Conservation (phyloP, 2,797 vertebrate species). For the Australoheros facetus region DNA sequence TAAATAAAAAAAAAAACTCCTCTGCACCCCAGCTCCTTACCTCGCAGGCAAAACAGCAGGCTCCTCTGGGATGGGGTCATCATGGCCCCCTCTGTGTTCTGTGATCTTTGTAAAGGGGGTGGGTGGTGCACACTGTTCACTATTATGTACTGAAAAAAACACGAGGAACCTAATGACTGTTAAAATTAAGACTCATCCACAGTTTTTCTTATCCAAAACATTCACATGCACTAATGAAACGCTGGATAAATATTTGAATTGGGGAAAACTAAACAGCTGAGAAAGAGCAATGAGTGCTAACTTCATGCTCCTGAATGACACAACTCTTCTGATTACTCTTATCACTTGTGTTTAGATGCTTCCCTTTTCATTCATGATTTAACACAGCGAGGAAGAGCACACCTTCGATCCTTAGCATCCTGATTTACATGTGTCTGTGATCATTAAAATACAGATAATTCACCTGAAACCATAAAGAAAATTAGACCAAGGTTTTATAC, state of each 20-base stretch:
- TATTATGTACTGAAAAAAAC: constrained; percentile 36
- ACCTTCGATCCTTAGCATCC: constrained; percentile 41
- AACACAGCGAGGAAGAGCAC: constrained; percentile 17
- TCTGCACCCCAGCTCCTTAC: constrained; percentile 74
- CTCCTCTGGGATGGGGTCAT: constrained; percentile 80
- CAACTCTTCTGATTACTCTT: constrained; percentile 35
- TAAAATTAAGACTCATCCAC: constrained; percentile 47
- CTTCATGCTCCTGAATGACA: constrained; percentile 18
- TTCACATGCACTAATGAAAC: constrained; percentile 8
- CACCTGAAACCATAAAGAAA: constrained; percentile 68
- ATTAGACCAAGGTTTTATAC: constrained; percentile 68
- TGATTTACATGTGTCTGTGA: constrained; percentile 53
- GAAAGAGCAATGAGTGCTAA: constrained; percentile 16
- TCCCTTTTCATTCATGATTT: constrained; percentile 23
- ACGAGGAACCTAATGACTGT: constrained; percentile 36
- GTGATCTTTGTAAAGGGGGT: constrained; percentile 69
- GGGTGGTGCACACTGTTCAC: constrained; percentile 48
- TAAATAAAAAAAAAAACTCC: constrained; percentile 69
- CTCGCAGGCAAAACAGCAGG: constrained; percentile 83
- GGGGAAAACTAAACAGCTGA: constrained; percentile 10
- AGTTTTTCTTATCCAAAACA: constrained; percentile 7
- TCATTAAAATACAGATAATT: constrained; percentile 65
- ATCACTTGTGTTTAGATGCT: constrained; percentile 30
- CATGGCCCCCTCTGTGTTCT: constrained; percentile 70
- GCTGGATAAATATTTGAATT: constrained; percentile 53